Percentiles rank a stretch among this genome's conserved stretches.
Conservation (phyloP, 1,140 invertebrate genomes). For the Teleopsis dalmanni region DNA sequence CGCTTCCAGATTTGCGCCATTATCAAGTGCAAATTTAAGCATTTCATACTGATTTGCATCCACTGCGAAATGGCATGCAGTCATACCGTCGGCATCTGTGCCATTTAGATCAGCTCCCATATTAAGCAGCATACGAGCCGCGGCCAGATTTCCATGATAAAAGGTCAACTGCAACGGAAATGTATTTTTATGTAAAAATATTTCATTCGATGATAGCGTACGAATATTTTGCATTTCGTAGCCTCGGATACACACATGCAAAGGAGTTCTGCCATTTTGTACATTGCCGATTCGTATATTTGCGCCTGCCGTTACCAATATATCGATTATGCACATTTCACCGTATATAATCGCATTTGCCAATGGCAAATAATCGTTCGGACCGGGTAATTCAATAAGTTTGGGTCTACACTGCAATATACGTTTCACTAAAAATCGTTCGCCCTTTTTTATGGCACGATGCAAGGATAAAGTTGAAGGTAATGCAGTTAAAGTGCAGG, state of each 20-base stretch:
- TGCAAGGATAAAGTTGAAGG: constrained; percentile 30
- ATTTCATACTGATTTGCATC: constrained; percentile 37
- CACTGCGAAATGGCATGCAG: constrained; percentile 35
- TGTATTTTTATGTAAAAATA: neutral
- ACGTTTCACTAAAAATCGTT: constrained; percentile 40
- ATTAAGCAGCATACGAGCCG: constrained; percentile 37
- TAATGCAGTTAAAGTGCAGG: constrained; percentile 19
- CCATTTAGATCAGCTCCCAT: constrained; percentile 34
- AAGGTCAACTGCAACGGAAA: constrained; percentile 25
- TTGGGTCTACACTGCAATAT: constrained; percentile 34
- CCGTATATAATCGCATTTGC: constrained; percentile 37
- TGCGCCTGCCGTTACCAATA: constrained; percentile 31
- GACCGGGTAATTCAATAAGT: constrained; percentile 30
- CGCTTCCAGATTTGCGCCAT: constrained; percentile 31
- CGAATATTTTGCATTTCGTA: too few relatives aligned
- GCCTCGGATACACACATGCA: constrained; percentile 21
- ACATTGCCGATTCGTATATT: constrained; percentile 35
- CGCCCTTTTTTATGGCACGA: constrained; percentile 36
- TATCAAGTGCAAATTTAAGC: constrained; percentile 35
- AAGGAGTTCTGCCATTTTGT: constrained; percentile 25
- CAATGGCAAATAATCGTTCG: constrained; percentile 32
- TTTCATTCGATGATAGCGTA: neutral
- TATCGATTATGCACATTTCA: constrained; percentile 36
- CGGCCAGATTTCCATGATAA: constrained; percentile 31
- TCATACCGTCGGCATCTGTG: constrained; percentile 33